Evolutionary conservation across 2,888 invertebrate genomes (phyloP), one percentile per base, ranked within the genome.

Genomic region (Diplolepis rosae): DNA sequence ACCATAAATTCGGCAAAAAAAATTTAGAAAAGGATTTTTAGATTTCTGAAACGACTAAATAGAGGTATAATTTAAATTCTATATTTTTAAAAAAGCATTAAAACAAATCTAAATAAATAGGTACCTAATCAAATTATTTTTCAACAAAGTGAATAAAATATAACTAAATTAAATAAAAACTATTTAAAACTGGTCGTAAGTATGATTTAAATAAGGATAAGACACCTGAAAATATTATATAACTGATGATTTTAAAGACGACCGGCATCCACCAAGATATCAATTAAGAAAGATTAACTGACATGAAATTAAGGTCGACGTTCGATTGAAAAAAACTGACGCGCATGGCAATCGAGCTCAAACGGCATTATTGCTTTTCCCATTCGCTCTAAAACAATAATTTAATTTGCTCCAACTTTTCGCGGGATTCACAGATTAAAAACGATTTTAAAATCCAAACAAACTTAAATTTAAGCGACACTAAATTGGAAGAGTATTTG

Each of bases 261-360:
- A 45, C 45, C 18, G 18, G 45, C 45, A 22, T 45, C 11, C 18
- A 2, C n/a, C 18, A 30, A 61, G 24, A 18, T 39, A 35, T 56
- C 18, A 61, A 61, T 61, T 61, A 61, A n/a, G 61, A n/a, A n/a
- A 35, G 35, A 61, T 61, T 61, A 61, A 61, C 39, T 24, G 39
- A 24, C 61, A 22, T 61, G 24, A 39, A n/a, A 61, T 61, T 61
- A 61, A 61, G 61, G 61, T 39, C 61, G 61, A 39, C 24, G 39
- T 28, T 52, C 52, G 52, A 52, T 52, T 52, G 28, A 52, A 15
- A 52, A 52, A 52, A 7, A 61, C 39, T 61, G 24, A 61, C 61
- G 61, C 61, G 39, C 61, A 61, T 61, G 24, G 39, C 39, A 39
- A 13, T 5, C n/a, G 6, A 22, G 24, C 30, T 54, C 18, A 30